Evolutionary conservation across 2,888 invertebrate species (phyloP), one percentile per base, ranked within the genome.

Genomic region (Hyppa rectilinea): DNA sequence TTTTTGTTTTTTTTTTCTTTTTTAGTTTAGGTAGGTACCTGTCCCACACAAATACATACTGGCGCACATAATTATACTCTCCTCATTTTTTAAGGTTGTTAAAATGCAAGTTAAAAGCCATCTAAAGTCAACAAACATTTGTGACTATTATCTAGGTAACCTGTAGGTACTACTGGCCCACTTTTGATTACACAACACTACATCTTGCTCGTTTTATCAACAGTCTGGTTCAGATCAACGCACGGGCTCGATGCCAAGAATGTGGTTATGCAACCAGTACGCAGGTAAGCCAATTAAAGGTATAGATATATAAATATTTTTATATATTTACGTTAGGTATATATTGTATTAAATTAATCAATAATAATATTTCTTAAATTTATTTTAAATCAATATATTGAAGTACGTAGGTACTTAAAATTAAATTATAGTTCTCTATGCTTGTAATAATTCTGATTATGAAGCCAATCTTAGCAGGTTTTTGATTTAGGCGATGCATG

Each of bases 151-250:
- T 17, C 17, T 5, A n/a, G 29, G 17, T 38, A 23, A 29, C 34
- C 20, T 52, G 29, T 2, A 36, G 26, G 12, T 20, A 58, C 23
- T 26, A 63, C 36, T 56, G 65, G n/a, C 66, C 59, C n/a, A 73
- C 50, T 40, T 67, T 53, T 10, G 58, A 60, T 78, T 76, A 69
- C 68, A 50, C 78, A 68, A 77, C 43, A 47, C 53, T 29, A 49
- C 38, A 66, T 43, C 40, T 23, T 50, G 14, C 56, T 69, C 26
- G 60, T 70, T 79, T 68, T 68, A 45, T 58, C 55, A n/a, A 67
- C 49, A 26, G 58, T 72, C 71, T 61, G 64, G 56, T 70, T 31
- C n/a, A 17, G 74, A 64, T 79, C 70, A 79, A 81, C 50, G 81
- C 43, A 65, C 79, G 17, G 49, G 34, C 78, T 56, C 60, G 26